Evolutionary conservation across 1,140 invertebrate genomes (phyloP).

Genomic region (Apis laboriosa): DNA sequence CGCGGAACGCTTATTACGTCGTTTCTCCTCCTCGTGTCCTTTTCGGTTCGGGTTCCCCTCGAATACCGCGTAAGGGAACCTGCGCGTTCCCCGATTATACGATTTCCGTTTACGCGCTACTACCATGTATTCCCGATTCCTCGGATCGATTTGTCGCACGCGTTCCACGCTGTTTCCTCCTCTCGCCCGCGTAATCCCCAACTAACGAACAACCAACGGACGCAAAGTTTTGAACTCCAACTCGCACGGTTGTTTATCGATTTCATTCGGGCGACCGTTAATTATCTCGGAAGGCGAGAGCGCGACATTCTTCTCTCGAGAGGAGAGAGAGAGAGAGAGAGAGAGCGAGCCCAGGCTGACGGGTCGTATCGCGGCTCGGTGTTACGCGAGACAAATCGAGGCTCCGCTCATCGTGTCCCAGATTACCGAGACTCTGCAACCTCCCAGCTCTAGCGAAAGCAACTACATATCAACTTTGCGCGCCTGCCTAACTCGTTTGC

Average conservation of each 20-base stretch:
- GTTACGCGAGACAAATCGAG: slow-evolving; percentile 16
- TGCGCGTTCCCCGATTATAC: neutral
- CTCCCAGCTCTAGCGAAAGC: neutral
- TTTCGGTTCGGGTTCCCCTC: neutral
- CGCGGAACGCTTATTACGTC: slow-evolving; percentile 37
- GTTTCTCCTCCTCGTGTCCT: slow-evolving; percentile 9
- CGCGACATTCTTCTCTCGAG: neutral
- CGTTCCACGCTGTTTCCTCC: no score
- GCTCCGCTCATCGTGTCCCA: neutral
- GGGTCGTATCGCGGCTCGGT: neutral
- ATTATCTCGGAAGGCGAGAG: neutral
- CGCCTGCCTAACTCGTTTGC: slow-evolving; percentile 7
- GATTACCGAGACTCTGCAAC: neutral
- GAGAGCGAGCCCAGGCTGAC: neutral
- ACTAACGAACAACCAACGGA: neutral
- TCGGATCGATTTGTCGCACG: neutral
- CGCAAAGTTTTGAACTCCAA: no score
- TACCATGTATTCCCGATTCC: neutral
- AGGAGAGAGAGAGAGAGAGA: neutral
- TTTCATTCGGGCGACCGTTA: neutral
- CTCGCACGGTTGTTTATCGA: neutral
- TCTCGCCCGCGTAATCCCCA: neutral
- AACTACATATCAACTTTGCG: slow-evolving; percentile 7
- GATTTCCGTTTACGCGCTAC: neutral
- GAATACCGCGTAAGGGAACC: slow-evolving; percentile 4